These are phyloP conservation scores for Apaloderma vittatum DNA, from an alignment of 2,113 vertebrate genomes.

Conservation along the genomic window DNA sequence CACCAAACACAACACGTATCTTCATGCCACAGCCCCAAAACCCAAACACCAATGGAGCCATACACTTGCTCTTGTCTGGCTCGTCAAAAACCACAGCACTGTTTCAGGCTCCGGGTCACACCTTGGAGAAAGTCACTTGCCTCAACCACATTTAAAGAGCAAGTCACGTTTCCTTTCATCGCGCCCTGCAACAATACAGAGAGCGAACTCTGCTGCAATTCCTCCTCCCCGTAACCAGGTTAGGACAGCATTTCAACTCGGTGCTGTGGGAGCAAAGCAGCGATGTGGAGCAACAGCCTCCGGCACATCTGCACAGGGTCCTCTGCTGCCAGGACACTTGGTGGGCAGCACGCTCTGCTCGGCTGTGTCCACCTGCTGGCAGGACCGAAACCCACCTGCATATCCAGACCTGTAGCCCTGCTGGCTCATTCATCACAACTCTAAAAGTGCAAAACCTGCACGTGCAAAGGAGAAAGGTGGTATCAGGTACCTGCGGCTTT, in stretches of 20 bases:
- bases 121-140: neutral
- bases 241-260: neutral
- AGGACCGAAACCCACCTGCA: neutral
- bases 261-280: neutral
- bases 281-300: neutral
- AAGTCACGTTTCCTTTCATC: neutral
- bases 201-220: neutral
- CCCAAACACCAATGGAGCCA: neutral
- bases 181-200: neutral
- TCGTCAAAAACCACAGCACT: neutral
- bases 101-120: neutral
- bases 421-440: neutral
- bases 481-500: neutral
- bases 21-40: neutral
- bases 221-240: neutral
- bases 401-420: accelerated
- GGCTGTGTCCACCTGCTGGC: neutral
- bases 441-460: neutral
- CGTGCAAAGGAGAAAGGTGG: neutral
- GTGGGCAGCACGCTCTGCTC: neutral
- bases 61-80: neutral
- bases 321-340: neutral
- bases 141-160: neutral
- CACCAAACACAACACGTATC: neutral
- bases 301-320: neutral